phyloP scores from a whole-genome alignment of 2,888 invertebrate genomes.

The Heliconius aoede region DNA sequence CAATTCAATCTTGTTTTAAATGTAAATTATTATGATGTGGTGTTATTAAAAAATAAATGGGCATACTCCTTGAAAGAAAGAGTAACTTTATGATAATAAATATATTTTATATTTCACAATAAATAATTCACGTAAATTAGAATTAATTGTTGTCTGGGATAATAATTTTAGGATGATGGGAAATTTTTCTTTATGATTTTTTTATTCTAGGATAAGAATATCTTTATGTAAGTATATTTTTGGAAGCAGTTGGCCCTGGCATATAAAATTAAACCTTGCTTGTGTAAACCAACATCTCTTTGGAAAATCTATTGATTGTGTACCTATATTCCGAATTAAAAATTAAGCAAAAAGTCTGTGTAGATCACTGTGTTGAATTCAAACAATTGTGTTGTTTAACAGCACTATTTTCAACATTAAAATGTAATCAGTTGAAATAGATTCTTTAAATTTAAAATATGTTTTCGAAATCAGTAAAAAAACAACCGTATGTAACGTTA shows the following conservation, averaged over 20 bases:
- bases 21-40: neutral
- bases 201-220: neutral
- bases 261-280: slow-evolving; percentile 56
- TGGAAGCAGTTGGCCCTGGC: slow-evolving; percentile 69
- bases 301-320: slow-evolving; percentile 51
- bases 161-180: neutral
- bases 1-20: neutral
- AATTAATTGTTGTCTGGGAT: neutral
- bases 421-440: too few species aligned
- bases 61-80: neutral
- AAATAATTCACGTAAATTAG: neutral
- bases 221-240: slow-evolving; percentile 47
- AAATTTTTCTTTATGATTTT: neutral
- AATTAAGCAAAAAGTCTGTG: too few species aligned
- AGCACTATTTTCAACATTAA: too few species aligned
- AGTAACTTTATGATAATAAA: too few species aligned
- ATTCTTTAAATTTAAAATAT: too few species aligned
- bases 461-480: too few species aligned
- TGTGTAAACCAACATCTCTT: slow-evolving; percentile 61
- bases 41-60: neutral
- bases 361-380: too few species aligned
- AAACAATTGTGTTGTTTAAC: too few species aligned
- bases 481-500: too few species aligned
- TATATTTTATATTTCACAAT: too few species aligned
- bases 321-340: too few species aligned